phyloP scores from a whole-genome alignment of 1,140 invertebrate species.

The Penaeus indicus region DNA sequence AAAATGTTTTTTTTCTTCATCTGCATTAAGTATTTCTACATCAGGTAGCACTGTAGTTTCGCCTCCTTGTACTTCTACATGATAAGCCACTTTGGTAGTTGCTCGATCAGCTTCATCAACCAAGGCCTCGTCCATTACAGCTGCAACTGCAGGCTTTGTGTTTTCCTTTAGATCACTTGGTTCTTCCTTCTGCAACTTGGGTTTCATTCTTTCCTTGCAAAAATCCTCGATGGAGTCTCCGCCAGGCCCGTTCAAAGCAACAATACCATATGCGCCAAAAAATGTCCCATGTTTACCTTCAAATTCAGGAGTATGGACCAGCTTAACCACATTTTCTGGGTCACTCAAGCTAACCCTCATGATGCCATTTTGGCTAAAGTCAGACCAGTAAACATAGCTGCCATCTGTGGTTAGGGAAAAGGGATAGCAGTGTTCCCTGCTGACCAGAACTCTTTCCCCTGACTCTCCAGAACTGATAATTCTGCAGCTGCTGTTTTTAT shows the following conservation, averaged over 20 bases:
- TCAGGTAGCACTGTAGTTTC: too few species aligned
- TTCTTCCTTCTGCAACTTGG: background rate
- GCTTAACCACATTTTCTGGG: conserved; percentile 46
- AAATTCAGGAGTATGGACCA: conserved; percentile 42
- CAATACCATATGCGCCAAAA: conserved; percentile 56
- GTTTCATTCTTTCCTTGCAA: conserved; percentile 27
- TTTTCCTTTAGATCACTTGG: background rate
- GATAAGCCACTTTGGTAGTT: too few species aligned
- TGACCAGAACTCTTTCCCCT: conserved; percentile 15
- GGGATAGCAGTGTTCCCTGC: conserved; percentile 58
- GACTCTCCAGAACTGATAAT: conserved; percentile 17
- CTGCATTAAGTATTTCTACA: too few species aligned
- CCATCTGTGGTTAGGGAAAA: conserved; percentile 54
- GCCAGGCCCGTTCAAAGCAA: conserved; percentile 17
- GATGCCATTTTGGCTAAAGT: conserved; percentile 53
- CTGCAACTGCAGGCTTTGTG: background rate
- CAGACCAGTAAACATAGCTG: conserved; percentile 60
- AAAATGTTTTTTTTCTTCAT: too few species aligned
- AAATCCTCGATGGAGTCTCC: conserved; percentile 2
- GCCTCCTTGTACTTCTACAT: too few species aligned
- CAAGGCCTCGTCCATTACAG: background rate
- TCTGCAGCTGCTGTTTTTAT: conserved; percentile 34
- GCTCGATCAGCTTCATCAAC: background rate
- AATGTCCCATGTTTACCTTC: background rate
- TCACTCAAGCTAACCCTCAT: conserved; percentile 52